A percentile compares a stretch with the other conserved stretches of the same genome.
phyloP scores from a whole-genome alignment of 2,797 vertebrate species.

The Gymnodraco acuticeps region DNA sequence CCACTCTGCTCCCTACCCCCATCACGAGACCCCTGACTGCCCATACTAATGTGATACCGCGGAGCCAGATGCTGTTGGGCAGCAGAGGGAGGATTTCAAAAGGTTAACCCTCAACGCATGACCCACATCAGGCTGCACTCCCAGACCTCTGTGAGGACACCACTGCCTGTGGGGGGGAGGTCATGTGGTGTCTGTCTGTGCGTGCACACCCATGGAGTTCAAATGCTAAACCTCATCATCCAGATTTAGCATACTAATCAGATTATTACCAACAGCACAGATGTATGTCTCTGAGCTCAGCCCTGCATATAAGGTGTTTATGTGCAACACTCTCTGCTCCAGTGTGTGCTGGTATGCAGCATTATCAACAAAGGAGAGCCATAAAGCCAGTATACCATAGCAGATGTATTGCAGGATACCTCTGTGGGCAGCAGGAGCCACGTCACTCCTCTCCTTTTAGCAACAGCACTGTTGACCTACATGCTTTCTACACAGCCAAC shows the following conservation, averaged over 20 bases:
- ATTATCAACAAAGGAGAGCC: conserved; percentile 58
- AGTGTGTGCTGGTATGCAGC: conserved; percentile 52
- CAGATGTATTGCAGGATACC: conserved; percentile 72
- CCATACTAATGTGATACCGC: conserved; percentile 61
- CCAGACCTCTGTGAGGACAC: conserved; percentile 46
- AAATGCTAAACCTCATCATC: conserved; percentile 21
- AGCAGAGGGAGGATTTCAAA: conserved; percentile 52
- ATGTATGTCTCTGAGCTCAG: conserved; percentile 22
- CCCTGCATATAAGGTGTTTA: conserved; percentile 29
- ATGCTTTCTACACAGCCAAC: conserved; percentile 70
- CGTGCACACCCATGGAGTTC: conserved; percentile 38
- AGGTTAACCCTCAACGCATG: conserved; percentile 63
- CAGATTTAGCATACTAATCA: conserved; percentile 59
- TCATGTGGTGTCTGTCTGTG: conserved; percentile 47
- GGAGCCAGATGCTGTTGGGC: conserved; percentile 60
- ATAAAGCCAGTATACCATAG: conserved; percentile 38
- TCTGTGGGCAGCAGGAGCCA: conserved; percentile 80
- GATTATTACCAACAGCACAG: conserved; percentile 46
- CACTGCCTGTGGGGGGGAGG: conserved; percentile 22
- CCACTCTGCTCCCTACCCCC: conserved; percentile 54
- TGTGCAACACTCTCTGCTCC: neutral
- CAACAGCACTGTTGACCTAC: conserved; percentile 82
- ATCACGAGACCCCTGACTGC: conserved; percentile 54
- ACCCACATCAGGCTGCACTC: conserved; percentile 53
- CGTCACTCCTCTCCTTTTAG: conserved; percentile 82